A percentile compares a stretch with the other conserved stretches of the same genome.
phyloP scores from a whole-genome alignment of 2,888 invertebrate genomes.

The Cordilura impudica region DNA sequence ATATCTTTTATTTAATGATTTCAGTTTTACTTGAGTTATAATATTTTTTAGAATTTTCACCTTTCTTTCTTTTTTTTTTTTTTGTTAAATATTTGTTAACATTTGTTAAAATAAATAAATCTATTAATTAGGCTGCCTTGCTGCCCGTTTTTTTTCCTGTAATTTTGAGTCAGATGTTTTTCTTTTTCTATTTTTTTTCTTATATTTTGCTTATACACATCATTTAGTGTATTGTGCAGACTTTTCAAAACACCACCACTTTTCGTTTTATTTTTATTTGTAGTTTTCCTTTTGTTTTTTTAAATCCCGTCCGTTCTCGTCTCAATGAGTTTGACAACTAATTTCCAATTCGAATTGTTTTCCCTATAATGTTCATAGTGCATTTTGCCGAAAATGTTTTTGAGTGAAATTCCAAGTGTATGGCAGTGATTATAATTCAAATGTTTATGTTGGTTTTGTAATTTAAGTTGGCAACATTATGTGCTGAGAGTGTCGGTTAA shows the following conservation, averaged over 20 bases:
- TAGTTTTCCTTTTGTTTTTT: conserved; percentile 17
- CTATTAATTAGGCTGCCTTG: not conserved
- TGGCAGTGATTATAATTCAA: conserved; percentile 1
- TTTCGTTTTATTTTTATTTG: conserved; percentile 50
- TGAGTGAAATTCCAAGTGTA: conserved; percentile 38
- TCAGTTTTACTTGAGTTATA: not conserved
- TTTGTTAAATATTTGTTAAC: conserved; percentile 5
- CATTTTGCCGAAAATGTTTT: conserved; percentile 38
- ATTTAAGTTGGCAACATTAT: conserved; percentile 53
- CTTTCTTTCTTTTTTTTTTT: no score
- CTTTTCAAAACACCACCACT: conserved; percentile 51
- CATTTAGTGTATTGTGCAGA: conserved; percentile 34
- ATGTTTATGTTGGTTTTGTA: not conserved
- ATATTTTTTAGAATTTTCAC: not conserved
- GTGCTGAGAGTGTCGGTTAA: conserved; percentile 60
- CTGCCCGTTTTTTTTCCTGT: not conserved
- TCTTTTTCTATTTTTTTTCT: conserved; percentile 8
- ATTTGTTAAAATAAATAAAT: not conserved
- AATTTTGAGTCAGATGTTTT: conserved; percentile 16
- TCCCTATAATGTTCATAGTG: conserved; percentile 5
- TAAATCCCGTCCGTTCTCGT: conserved; percentile 53
- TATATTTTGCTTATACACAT: conserved; percentile 42
- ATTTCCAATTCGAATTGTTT: conserved; percentile 53
- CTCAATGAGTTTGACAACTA: conserved; percentile 64
- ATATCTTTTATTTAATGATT: not conserved